A percentile compares a stretch with the other conserved stretches of the same genome.
These are phyloP conservation scores for Cephus pygmeus DNA, from an alignment of 2,888 invertebrate genomes.

Conservation along the genomic window DNA sequence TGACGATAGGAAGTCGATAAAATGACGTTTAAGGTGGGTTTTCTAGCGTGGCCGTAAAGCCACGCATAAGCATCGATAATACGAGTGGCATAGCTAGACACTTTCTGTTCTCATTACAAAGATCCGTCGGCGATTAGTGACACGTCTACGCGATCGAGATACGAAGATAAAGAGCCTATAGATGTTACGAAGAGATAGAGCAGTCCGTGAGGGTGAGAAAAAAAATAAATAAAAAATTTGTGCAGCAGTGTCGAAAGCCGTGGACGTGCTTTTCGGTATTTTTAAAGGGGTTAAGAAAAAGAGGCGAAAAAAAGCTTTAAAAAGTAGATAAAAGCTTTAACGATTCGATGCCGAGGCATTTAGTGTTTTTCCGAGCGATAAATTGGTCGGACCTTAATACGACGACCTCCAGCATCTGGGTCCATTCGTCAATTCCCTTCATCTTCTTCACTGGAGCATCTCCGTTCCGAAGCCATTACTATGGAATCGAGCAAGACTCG, in stretches of 20 bases:
- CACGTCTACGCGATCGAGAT: background rate
- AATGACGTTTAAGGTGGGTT: background rate
- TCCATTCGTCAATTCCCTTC: background rate
- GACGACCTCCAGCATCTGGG: background rate
- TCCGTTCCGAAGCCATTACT: background rate
- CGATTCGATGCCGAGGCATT: background rate
- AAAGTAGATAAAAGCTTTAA: background rate
- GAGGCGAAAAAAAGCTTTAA: background rate
- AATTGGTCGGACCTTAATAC: conserved; percentile 19
- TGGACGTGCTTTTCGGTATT: background rate
- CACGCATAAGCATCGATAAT: background rate
- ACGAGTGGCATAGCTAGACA: background rate
- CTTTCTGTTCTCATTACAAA: background rate
- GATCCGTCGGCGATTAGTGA: background rate
- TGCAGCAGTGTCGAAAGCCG: background rate
- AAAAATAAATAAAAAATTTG: background rate
- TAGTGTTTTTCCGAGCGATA: conserved; percentile 13
- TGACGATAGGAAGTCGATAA: background rate
- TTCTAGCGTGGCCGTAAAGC: background rate
- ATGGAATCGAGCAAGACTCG: background rate
- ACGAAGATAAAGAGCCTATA: background rate
- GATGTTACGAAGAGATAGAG: background rate
- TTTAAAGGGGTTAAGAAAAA: background rate
- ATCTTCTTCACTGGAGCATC: background rate
- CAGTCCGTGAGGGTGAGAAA: background rate